Conservation (phyloP, 2,797 vertebrate genomes). For the Cyprinodon diabolis region DNA sequence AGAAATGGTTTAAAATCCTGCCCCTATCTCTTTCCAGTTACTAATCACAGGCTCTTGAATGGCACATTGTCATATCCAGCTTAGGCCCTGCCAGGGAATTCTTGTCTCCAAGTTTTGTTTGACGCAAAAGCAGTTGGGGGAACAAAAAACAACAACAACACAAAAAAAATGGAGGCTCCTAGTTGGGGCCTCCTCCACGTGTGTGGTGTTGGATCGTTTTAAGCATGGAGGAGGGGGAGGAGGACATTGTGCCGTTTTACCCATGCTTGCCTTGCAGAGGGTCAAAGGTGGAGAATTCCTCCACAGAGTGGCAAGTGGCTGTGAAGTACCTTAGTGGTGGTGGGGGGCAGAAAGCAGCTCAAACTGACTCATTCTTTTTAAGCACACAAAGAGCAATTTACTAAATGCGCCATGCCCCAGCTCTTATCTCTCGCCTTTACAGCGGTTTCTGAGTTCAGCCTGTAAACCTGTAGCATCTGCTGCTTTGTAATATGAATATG, state of each 20-base stretch:
- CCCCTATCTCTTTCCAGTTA: not conserved
- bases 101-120: conserved; percentile 46
- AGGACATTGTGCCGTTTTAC: conserved; percentile 60
- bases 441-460: conserved; percentile 13
- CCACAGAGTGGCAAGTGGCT: conserved; percentile 56
- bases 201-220: conserved; percentile 69
- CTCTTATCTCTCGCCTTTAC: not conserved
- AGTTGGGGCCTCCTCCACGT: conserved; percentile 65
- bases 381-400: conserved; percentile 21
- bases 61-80: not conserved
- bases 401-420: not conserved
- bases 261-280: conserved; percentile 63
- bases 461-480: conserved; percentile 60
- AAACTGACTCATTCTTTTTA: conserved; percentile 22
- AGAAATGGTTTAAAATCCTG: not conserved
- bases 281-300: conserved; percentile 70
- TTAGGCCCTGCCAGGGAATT: conserved; percentile 54
- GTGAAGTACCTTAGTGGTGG: conserved; percentile 31
- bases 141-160: not conserved
- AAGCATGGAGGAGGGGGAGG: conserved; percentile 68
- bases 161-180: conserved; percentile 63
- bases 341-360: not conserved
- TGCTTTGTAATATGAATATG: conserved; percentile 54
- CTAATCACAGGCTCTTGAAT: not conserved
- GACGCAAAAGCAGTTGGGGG: conserved; percentile 61